Evolutionary conservation across 2,797 vertebrate species (phyloP), one percentile per base, ranked within the genome.

Genomic region (Iguana delicatissima): DNA sequence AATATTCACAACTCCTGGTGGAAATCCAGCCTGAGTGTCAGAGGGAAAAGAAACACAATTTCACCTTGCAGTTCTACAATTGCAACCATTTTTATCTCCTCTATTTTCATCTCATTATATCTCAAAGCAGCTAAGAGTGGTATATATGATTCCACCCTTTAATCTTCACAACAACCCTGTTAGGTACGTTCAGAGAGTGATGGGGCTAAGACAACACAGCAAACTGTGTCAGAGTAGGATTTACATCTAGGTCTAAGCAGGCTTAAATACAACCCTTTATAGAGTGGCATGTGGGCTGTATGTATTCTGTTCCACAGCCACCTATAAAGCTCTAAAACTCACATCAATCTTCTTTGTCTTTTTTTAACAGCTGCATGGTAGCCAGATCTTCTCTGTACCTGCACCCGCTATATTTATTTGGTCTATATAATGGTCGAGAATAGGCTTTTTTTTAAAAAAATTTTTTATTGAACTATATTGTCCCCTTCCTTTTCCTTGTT

Each of bases 1-100:
- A 85, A 99, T 97, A 8, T 98, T 99, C 91, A 99, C 98, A 4
- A 99, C 98, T 22, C 98, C 98, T 6, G 98, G 97, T 93, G 98
- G 98, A 96, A 99, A 98, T 52, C 98, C 98, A 89, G 98, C 98
- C 98, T 99, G 85, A 89, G 94, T 88, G 73, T 20, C 6, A 94
- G 89, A 57, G 88, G 29, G 80, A 81, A 72, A 69, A 10, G 1
- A 0, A 76, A 69, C 90, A 83, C 92, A 14, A 86, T n/a, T 46
- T 0, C 77, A 14, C 10, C 29, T 29, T 79, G 79, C 35, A 84
- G n/a, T 24, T 50, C 22, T 38, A 29, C 16, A 83, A 14, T 64
- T 52, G 8, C 8, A 72, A 14, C 20, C 18, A 46, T 32, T 35
- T 42, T 42, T 69, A 79, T 46, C 42, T 46, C 4, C 42, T 46